Evolutionary conservation across 2,113 vertebrate genomes (phyloP), one percentile per base, ranked within the genome.

Genomic region (Tragelaphus imberbis): DNA sequence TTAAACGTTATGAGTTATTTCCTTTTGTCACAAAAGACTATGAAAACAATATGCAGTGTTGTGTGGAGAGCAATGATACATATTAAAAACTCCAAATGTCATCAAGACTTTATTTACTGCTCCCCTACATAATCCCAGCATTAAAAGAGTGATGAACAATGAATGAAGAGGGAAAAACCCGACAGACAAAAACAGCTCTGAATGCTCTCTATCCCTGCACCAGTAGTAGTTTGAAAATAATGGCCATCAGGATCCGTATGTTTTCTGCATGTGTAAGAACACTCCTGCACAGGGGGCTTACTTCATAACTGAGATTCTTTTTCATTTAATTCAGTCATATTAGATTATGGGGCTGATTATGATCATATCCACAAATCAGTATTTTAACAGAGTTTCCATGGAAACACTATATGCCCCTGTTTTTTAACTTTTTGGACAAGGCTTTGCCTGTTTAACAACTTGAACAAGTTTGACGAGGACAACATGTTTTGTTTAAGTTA

Each of bases 401-500:
- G 98, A 97, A 98, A 99, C 97, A 95, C 87, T 98, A 93, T 97
- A 98, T 97, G 96, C 47, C 92, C 93, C 96, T 97, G 90, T 97
- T 98, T 98, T 98, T 97, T 95, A 97, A 97, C 85, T 90, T 98
- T 98, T 82, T 65, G 98, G 98, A 99, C 98, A 99, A 98, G 97
- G 98, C 97, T 96, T 92, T 98, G 98, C 97, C 98, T 99, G 98
- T 99, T 98, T 98, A 99, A 98, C 80, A 98, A 98, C 96, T 97
- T 98, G 97, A 98, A 98, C 97, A 98, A 97, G 97, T 98, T 98
- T 98, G 98, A 98, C 0, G 97, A 98, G 97, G 98, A 98, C 98
- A 99, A 98, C 98, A 98, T 98, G 98, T 99, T 99, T 99, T 99
- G 97, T 98, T 99, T 99, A 99, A 99, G 97, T 97, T 98, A 97